phyloP scores from a whole-genome alignment of 1,140 invertebrate genomes.

The Drosophila parabipectinata region DNA sequence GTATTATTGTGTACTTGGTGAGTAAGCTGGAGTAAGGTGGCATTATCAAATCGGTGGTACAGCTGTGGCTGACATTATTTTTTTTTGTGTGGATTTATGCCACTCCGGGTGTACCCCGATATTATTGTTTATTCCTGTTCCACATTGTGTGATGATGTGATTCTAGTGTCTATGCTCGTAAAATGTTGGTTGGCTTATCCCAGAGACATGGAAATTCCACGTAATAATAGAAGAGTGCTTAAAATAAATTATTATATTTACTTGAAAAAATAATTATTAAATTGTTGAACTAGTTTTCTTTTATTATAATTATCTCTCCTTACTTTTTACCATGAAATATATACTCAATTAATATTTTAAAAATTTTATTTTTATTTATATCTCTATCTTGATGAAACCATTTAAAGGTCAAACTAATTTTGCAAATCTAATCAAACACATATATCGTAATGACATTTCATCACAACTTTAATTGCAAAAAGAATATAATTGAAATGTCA shows the following conservation, averaged over 20 bases:
- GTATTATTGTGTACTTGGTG: slow-evolving; percentile 31
- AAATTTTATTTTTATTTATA: background rate
- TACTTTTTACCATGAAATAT: too few relatives aligned
- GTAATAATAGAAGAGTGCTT: too few relatives aligned
- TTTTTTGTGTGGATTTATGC: slow-evolving; percentile 31
- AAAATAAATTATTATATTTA: too few relatives aligned
- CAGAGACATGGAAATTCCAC: too few relatives aligned
- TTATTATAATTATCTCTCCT: too few relatives aligned
- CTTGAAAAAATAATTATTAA: too few relatives aligned
- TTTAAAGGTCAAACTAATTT: background rate
- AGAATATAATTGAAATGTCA: background rate
- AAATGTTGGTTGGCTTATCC: too few relatives aligned
- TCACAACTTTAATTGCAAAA: background rate
- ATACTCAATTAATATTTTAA: background rate
- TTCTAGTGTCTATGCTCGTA: background rate
- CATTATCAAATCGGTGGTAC: slow-evolving; percentile 2
- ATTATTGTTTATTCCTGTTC: slow-evolving; percentile 34
- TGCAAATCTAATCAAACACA: background rate
- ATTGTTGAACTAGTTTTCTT: too few relatives aligned
- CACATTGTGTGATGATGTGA: slow-evolving; percentile 13
- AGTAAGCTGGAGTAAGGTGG: slow-evolving; percentile 15
- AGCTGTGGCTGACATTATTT: slow-evolving; percentile 12
- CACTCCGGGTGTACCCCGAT: slow-evolving; percentile 26
- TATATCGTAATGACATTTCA: background rate
- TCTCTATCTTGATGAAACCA: background rate